Evolutionary conservation across 92 coral and sea anemone species (phyloP), one percentile per base, ranked within the genome.

Genomic region (Nematostella vectensis): DNA sequence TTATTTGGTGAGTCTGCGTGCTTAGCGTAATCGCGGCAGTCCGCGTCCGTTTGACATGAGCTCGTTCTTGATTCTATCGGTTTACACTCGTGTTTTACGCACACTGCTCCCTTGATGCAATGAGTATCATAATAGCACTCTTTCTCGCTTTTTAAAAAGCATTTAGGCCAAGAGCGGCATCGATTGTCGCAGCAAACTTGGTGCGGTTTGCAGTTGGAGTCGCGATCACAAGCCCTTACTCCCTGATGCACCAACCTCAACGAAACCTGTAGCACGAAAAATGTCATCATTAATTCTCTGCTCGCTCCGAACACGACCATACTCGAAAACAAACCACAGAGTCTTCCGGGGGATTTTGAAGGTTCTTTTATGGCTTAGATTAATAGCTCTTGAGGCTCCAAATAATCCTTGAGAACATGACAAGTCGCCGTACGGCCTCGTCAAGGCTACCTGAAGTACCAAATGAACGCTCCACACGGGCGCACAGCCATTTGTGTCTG

Each of bases 51-150:
- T 28, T 25, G 37, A 48, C 72, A 66, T 9, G 61, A 54, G 23
- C 6, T 44, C 17, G 72, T 48, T 2, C 11, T 36, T 11, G 29
- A 19, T 37, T 28, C 28, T 38, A 22, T 29, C n/a, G 72, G 55
- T 33, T 66, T 54, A 25, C 72, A 66, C 3, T 17, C 55, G 19
- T 55, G 27, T 11, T 31, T 20, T 12, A 55, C 49, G 25, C 72
- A 66, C 2, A 66, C 12, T 11, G 72, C 63, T 44, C 63, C 72
- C 40, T 65, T 53, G 39, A 40, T 45, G 43, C 71, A 65, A 31
- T 65, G 71, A 31, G 71, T 65, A 55, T 65, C 61, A 22, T 65
- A 65, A 42, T 51, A 65, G 4, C 71, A 65, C 54, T 65, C 71
- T 27, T 53, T 52, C 19, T 65, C 61, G 23, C 61, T 65, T 38